These are phyloP conservation scores for Toxotes jaculatrix DNA, from an alignment of 2,113 vertebrate genomes.

Conservation along the genomic window DNA sequence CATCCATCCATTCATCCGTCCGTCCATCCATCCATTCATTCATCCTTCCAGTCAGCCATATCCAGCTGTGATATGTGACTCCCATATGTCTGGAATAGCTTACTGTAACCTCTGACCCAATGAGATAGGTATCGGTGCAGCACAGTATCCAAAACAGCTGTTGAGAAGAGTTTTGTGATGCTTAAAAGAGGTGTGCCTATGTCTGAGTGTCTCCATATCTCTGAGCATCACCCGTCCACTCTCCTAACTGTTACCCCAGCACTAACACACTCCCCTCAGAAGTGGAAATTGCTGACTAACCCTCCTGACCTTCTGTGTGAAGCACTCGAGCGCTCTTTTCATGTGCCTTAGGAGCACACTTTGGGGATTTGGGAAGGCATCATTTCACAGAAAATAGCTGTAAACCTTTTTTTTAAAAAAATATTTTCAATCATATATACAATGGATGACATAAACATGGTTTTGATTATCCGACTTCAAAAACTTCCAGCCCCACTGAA, in stretches of 20 bases:
- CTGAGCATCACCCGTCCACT: conserved; percentile 19
- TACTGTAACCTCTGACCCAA: conserved; percentile 54
- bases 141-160: conserved; percentile 54
- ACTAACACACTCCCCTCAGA: conserved; percentile 13
- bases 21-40: conserved; percentile 7
- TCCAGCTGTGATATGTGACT: conserved; percentile 45
- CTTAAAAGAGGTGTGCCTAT: not conserved
- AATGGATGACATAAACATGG: conserved; percentile 15
- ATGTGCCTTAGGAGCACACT: conserved; percentile 7
- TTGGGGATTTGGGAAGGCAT: conserved; percentile 5
- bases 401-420: not conserved
- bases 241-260: not conserved
- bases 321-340: not conserved
- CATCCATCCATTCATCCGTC: not conserved
- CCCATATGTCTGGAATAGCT: conserved; percentile 42
- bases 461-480: conserved; percentile 31
- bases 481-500: not conserved
- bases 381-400: not conserved
- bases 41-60: conserved; percentile 4
- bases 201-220: conserved; percentile 34
- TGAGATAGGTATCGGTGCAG: conserved; percentile 24
- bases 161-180: conserved; percentile 18
- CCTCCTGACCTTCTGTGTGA: conserved; percentile 20
- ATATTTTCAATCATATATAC: conserved; percentile 15
- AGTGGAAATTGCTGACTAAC: conserved; percentile 37